These are phyloP conservation scores for Diplodus puntazzo DNA, from an alignment of 2,797 vertebrate species.

Conservation along the genomic window DNA sequence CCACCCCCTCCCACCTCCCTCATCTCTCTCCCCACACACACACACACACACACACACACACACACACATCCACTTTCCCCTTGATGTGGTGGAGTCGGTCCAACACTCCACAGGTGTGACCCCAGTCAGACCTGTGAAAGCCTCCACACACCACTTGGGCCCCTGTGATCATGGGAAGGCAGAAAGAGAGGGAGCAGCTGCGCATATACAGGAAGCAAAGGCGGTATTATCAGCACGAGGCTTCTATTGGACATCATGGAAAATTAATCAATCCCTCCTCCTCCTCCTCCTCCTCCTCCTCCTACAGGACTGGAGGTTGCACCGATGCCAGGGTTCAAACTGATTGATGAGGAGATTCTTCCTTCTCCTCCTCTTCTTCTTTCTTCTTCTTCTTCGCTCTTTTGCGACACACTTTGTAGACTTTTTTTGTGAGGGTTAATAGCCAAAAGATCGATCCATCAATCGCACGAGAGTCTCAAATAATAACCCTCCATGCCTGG, in stretches of 20 bases:
- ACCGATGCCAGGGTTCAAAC: constrained; percentile 26
- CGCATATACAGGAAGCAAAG: constrained; percentile 27
- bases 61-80: constrained; percentile 45
- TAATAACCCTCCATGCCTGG: constrained; percentile 37
- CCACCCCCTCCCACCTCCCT: not conserved
- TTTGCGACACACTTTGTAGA: constrained; percentile 25
- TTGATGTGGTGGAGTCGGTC: constrained; percentile 68
- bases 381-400: not conserved
- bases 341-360: constrained; percentile 46
- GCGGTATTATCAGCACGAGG: constrained; percentile 27
- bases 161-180: constrained; percentile 62
- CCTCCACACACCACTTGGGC: constrained; percentile 27
- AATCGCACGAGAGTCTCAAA: constrained; percentile 34
- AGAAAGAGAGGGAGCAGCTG: constrained; percentile 63
- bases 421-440: constrained; percentile 55
- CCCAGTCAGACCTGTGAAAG: constrained; percentile 69
- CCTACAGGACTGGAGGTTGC: constrained; percentile 21
- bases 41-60: constrained; percentile 36
- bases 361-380: too few species aligned
- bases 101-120: constrained; percentile 80
- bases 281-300: not conserved
- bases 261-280: constrained; percentile 44
- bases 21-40: too few species aligned
- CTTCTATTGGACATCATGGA: constrained; percentile 41
- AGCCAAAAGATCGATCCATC: constrained; percentile 36